Evolutionary conservation across 2,888 invertebrate species (phyloP).

Genomic region (Harpalus rufipes): DNA sequence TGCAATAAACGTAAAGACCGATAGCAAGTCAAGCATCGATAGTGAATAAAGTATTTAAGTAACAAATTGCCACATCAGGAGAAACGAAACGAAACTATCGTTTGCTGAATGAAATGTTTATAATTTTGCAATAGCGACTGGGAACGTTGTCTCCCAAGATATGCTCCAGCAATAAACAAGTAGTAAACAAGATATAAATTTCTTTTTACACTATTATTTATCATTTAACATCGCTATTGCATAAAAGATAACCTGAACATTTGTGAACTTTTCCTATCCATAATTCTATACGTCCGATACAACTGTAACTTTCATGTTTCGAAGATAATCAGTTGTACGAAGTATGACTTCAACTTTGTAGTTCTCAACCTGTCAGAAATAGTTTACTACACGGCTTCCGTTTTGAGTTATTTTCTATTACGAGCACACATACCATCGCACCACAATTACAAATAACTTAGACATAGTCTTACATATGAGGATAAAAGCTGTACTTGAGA

Average conservation of each 20-base stretch:
- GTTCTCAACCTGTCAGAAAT: conserved; percentile 24
- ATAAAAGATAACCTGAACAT: conserved; percentile 62
- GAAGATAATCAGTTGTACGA: conserved; percentile 59
- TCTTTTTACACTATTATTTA: conserved; percentile 64
- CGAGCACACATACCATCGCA: neutral
- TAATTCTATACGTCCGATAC: conserved; percentile 61
- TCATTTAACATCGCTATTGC: conserved; percentile 64
- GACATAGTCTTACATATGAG: neutral
- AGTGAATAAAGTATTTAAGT: conserved; percentile 44
- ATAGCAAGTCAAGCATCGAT: neutral
- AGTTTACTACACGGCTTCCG: conserved; percentile 41
- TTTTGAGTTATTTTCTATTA: conserved; percentile 25
- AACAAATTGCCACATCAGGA: conserved; percentile 45
- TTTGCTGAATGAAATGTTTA: conserved; percentile 45
- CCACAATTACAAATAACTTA: conserved; percentile 2
- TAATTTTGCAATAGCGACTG: conserved; percentile 50
- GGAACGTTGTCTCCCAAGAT: conserved; percentile 48
- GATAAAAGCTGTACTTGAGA: too few species aligned
- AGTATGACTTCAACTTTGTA: conserved; percentile 50
- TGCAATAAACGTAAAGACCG: neutral
- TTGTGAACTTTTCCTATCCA: conserved; percentile 61
- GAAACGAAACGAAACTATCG: conserved; percentile 36
- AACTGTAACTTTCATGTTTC: conserved; percentile 65
- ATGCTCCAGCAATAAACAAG: conserved; percentile 63
- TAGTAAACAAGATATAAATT: conserved; percentile 65